Base-by-base conservation (phyloP, 2,888 invertebrate genomes). In the Ophion slaviceki region DNA sequence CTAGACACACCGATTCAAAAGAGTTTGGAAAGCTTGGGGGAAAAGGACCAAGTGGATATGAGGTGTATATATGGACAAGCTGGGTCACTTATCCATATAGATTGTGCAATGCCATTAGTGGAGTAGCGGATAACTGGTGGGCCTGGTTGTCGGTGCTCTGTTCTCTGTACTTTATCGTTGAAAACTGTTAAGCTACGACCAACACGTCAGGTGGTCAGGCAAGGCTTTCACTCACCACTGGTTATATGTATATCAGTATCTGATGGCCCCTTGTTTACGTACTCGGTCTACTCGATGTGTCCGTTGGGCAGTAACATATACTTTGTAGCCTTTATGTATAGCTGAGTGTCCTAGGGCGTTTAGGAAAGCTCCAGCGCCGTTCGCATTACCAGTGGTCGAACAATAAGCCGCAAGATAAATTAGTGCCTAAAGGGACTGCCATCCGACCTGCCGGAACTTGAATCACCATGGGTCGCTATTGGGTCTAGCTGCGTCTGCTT, bases 181-280 rank as follows among this genome's bases (percentile, higher is more conserved):
- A 86, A 86, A 86, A 86, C 86, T 86, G 80, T 86, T 86, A 86
- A 83, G 80, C 86, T 64, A 77, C 68, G 85, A 76, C 72, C 76
- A 80, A 79, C 68, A 74, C 80, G 83, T 86, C 83, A 78, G 80
- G 70, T 59, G 77, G 74, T 80, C 64, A 40, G 79, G 64, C 72
- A 70, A 75, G 72, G 57, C 68, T 59, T 76, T 77, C 67, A 66
- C 66, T 80, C 68, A 45, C 64, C 71, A 40, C 64, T 75, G 40
- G 68, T 57, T 66, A 76, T 71, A 82, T 53, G 47, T 66, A 45
- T 72, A 71, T 68, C 64, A 40, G 62, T 67, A 70, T 40, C 47
- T 20, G 59, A 32, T 14, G 28, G 32, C 28, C 59, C 32, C 67
- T 8, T 40, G 10, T 36, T 20, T 45, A 68, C 45, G 24, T 57